Conservation (phyloP, 2,113 vertebrate genomes). For the Acinonyx jubatus region DNA sequence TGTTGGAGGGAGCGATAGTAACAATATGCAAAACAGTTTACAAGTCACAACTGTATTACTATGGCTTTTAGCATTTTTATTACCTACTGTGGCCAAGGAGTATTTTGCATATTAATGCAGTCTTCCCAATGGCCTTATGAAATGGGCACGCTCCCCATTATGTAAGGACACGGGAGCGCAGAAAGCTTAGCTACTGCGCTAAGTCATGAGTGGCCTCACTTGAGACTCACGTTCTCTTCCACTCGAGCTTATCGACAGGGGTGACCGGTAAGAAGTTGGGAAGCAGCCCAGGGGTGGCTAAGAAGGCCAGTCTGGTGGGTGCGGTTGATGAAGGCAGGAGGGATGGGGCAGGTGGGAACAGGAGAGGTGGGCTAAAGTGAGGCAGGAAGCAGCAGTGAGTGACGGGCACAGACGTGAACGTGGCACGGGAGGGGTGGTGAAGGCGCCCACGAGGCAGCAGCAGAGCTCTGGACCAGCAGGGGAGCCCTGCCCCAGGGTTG, state of each 20-base stretch:
- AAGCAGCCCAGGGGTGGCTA: background rate
- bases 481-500: too few species aligned
- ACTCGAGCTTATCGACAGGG: accelerated
- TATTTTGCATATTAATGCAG: background rate
- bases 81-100: background rate
- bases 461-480: background rate
- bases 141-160: background rate
- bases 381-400: background rate
- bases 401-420: accelerated
- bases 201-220: background rate
- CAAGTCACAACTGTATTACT: background rate
- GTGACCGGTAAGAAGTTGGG: background rate
- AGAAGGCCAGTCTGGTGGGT: background rate
- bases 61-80: background rate
- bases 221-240: background rate
- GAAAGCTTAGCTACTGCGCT: background rate
- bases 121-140: background rate
- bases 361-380: background rate
- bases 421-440: background rate
- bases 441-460: too few species aligned
- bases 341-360: accelerated
- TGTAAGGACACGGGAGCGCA: background rate
- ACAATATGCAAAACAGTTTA: background rate
- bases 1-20: background rate
- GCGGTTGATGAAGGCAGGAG: background rate